A percentile compares a stretch with the other conserved stretches of the same genome.
These are phyloP conservation scores for Aselliscus stoliczkanus DNA, from an alignment of 2,797 vertebrate genomes.

Conservation along the genomic window DNA sequence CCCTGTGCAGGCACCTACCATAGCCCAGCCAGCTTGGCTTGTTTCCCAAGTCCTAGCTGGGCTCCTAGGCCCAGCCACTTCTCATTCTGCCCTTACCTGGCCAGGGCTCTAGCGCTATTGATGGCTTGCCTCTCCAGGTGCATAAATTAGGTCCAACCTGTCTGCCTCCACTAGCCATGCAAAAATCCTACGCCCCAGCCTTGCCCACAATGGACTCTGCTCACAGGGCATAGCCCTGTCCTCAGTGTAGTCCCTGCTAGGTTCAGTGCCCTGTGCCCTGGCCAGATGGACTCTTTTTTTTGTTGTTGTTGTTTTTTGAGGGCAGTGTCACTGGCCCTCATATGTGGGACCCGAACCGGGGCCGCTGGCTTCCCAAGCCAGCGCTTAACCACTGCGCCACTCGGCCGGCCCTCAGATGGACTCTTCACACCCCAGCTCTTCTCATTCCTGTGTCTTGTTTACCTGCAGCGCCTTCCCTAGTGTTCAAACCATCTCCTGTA, in stretches of 20 bases:
- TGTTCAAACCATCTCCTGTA: neutral
- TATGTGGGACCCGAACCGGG: too few species aligned
- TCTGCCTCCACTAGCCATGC: neutral
- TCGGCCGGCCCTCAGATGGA: too few species aligned
- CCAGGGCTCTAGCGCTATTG: fast-evolving
- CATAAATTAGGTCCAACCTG: neutral
- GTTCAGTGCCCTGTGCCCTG: neutral
- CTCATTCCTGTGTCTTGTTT: neutral
- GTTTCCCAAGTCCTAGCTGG: neutral
- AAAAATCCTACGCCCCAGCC: neutral
- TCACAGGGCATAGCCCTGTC: neutral
- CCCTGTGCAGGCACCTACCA: neutral
- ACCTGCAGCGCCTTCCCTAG: fast-evolving
- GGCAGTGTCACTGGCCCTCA: too few species aligned
- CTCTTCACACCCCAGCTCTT: neutral
- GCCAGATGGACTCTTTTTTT: neutral
- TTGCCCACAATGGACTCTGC: neutral
- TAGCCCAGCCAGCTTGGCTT: neutral
- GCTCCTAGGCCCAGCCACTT: neutral
- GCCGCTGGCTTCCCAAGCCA: too few species aligned
- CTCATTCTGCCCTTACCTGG: neutral
- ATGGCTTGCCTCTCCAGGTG: neutral
- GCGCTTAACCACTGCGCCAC: too few species aligned
- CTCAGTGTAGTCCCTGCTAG: neutral
- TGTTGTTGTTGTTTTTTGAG: too few species aligned